phyloP scores from a whole-genome alignment of 2,888 invertebrate genomes.

The Andrena marginata region DNA sequence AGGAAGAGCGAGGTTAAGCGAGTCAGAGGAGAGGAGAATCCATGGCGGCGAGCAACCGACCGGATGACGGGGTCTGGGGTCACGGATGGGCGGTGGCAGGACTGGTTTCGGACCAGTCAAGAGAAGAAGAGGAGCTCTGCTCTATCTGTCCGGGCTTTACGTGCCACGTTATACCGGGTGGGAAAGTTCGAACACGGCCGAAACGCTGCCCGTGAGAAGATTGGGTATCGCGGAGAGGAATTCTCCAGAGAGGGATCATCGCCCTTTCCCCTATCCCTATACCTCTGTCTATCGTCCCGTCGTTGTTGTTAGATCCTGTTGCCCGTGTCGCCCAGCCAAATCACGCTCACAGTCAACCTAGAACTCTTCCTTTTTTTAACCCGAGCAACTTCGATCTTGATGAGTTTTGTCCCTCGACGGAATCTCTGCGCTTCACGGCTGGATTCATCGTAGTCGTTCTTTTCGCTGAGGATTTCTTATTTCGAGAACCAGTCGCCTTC shows the following conservation, averaged over 20 bases:
- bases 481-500: not conserved
- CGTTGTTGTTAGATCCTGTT: not conserved
- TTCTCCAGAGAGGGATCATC: slow-evolving; percentile 25
- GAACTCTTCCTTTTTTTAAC: not conserved
- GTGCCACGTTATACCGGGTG: slow-evolving; percentile 77
- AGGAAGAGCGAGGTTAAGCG: slow-evolving; percentile 63
- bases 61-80: slow-evolving; percentile 84
- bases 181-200: slow-evolving; percentile 57
- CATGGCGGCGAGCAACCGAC: slow-evolving; percentile 73
- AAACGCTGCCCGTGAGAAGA: slow-evolving; percentile 46
- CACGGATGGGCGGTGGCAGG: slow-evolving; percentile 83
- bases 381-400: not conserved
- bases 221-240: slow-evolving; percentile 15
- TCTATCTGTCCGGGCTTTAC: slow-evolving; percentile 77
- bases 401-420: not conserved
- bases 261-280: not conserved
- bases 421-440: not conserved
- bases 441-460: too few species aligned
- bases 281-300: not conserved
- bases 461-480: not conserved
- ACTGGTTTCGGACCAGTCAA: slow-evolving; percentile 82
- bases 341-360: not conserved
- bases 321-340: slow-evolving; percentile 1
- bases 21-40: slow-evolving; percentile 58
- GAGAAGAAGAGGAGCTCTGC: slow-evolving; percentile 75